Percentiles rank a stretch among this genome's conserved stretches.
Conservation (phyloP, 2,888 invertebrate species). For the Stenotaenia linearis region DNA sequence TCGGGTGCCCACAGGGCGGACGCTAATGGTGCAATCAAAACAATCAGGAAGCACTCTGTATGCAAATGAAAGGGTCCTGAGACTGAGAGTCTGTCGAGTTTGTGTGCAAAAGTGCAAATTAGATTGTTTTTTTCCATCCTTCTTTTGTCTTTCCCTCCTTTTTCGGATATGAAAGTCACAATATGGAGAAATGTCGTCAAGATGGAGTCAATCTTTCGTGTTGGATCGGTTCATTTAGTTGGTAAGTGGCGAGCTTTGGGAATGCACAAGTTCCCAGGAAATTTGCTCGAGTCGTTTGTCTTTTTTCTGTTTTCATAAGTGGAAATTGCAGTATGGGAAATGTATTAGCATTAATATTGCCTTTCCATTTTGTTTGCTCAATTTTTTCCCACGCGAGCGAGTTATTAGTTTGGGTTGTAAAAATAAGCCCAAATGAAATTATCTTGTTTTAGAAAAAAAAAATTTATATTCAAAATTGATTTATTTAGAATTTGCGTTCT, state of each 20-base stretch:
- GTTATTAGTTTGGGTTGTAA: background rate
- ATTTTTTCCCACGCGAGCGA: no score
- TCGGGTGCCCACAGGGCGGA: slow-evolving; percentile 1
- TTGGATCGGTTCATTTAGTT: slow-evolving; percentile 17
- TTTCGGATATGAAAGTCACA: slow-evolving; percentile 3
- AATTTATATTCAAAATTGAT: background rate
- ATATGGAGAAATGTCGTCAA: slow-evolving; percentile 16
- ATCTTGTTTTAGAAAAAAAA: no score
- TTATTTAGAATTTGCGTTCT: background rate
- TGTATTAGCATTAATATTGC: slow-evolving; percentile 16
- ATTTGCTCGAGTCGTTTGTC: background rate
- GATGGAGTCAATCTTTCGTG: slow-evolving; percentile 16
- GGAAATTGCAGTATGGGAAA: background rate
- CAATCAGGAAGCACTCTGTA: slow-evolving; percentile 26
- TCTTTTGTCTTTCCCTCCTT: background rate
- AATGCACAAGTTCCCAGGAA: background rate
- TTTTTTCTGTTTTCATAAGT: background rate
- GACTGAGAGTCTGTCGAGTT: slow-evolving; percentile 1
- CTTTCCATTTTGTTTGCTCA: background rate
- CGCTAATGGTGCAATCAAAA: slow-evolving; percentile 22
- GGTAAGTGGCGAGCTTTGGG: slow-evolving; percentile 22
- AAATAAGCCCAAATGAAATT: background rate
- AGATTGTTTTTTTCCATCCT: background rate
- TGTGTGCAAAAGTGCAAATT: slow-evolving; percentile 26
- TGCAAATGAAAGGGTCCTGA: slow-evolving; percentile 2